phyloP scores from a whole-genome alignment of 1,140 invertebrate species.

The Artemia franciscana region DNA sequence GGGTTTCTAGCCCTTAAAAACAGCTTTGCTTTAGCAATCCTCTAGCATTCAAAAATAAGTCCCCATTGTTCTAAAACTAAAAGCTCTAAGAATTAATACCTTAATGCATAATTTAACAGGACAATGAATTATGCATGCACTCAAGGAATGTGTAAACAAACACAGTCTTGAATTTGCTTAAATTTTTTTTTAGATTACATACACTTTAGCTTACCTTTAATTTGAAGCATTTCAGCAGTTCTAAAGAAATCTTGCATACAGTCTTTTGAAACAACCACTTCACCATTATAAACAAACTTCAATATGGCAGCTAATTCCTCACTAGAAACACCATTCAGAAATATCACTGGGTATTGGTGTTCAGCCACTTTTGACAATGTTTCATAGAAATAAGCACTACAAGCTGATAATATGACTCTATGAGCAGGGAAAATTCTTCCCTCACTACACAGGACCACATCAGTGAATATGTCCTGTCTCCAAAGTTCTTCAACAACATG shows the following conservation, averaged over 20 bases:
- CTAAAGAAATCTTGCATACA: conserved; percentile 19
- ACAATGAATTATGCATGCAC: no score
- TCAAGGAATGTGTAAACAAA: no score
- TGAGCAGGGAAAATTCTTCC: conserved; percentile 22
- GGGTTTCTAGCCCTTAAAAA: no score
- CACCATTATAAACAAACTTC: conserved; percentile 22
- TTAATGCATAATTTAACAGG: no score
- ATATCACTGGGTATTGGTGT: conserved; percentile 10
- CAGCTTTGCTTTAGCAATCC: no score
- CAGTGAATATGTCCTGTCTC: conserved; percentile 13
- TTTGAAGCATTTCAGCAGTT: conserved; percentile 20
- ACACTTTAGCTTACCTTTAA: conserved; percentile 16
- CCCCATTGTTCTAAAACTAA: no score
- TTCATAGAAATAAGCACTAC: conserved; percentile 26
- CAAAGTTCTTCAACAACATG: conserved; percentile 14
- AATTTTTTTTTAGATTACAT: no score
- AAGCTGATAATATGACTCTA: conserved; percentile 21
- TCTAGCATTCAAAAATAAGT: no score
- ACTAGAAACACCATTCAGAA: conserved; percentile 8
- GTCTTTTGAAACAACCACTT: conserved; percentile 22
- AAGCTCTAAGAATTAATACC: no score
- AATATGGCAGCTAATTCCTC: conserved; percentile 13
- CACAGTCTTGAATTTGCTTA: no score
- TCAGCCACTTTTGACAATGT: conserved; percentile 9
- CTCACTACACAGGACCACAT: conserved; percentile 14